Conservation (phyloP, 2,888 invertebrate species). For the Miltochrista miniata region DNA sequence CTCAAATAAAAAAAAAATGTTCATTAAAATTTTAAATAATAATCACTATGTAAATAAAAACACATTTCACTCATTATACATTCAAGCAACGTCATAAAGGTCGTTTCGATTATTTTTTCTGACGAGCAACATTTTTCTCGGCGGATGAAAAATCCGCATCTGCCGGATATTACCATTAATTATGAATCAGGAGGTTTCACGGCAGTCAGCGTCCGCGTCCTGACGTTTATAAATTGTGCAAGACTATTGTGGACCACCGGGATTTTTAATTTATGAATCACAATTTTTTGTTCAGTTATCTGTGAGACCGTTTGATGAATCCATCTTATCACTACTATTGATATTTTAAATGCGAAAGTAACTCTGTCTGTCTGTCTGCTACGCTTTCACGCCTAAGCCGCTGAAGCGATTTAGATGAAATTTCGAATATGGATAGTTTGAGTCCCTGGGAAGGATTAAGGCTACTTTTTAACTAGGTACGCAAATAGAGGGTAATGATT, state of each 20-base stretch:
- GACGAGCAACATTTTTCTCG: conserved; percentile 65
- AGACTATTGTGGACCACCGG: conserved; percentile 36
- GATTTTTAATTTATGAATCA: conserved; percentile 30
- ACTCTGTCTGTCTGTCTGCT: no score
- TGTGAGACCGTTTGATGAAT: background rate
- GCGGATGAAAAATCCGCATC: conserved; percentile 67
- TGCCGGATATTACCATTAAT: conserved; percentile 82
- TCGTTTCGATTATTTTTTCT: conserved; percentile 37
- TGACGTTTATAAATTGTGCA: conserved; percentile 63
- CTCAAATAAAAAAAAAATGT: no score
- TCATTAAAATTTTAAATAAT: background rate
- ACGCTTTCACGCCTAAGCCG: no score
- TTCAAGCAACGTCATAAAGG: conserved; percentile 54
- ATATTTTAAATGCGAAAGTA: no score
- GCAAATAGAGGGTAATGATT: no score
- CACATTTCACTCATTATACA: background rate
- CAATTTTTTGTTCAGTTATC: conserved; percentile 4
- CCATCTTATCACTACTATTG: no score
- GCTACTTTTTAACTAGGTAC: no score
- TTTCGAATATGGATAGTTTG: no score
- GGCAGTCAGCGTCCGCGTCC: conserved; percentile 52
- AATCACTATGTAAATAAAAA: background rate
- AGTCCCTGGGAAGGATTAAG: no score
- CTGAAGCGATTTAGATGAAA: no score
- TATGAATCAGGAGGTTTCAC: conserved; percentile 67